phyloP scores from a whole-genome alignment of 2,888 invertebrate species.

The Drosophila vallismaia region DNA sequence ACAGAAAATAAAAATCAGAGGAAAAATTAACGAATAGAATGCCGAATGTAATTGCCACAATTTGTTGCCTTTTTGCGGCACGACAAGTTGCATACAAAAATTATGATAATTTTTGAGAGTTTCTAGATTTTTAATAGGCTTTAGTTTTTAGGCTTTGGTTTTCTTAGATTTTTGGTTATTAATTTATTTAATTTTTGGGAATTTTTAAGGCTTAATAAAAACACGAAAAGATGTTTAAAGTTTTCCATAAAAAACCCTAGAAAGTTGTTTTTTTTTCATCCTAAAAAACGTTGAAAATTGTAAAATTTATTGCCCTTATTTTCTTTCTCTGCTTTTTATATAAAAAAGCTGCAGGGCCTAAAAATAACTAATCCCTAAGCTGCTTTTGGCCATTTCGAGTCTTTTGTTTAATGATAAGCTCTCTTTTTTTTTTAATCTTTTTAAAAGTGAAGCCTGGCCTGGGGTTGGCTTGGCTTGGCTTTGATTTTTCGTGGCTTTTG shows the following conservation, averaged over 20 bases:
- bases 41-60: slow-evolving; percentile 59
- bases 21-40: slow-evolving; percentile 7
- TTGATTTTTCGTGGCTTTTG: slow-evolving; percentile 50
- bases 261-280: too few relatives aligned
- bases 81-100: slow-evolving; percentile 41
- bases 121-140: too few relatives aligned
- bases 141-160: neutral
- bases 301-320: neutral
- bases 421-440: neutral
- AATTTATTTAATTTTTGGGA: too few relatives aligned
- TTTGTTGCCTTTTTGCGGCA: slow-evolving; percentile 37
- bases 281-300: neutral
- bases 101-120: slow-evolving; percentile 64
- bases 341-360: neutral
- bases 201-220: too few relatives aligned
- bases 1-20: neutral
- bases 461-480: slow-evolving; percentile 48
- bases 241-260: too few relatives aligned
- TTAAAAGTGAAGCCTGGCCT: slow-evolving; percentile 12
- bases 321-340: neutral
- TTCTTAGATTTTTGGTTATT: too few relatives aligned
- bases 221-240: too few relatives aligned
- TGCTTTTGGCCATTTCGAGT: slow-evolving; percentile 21
- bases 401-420: slow-evolving; percentile 40
- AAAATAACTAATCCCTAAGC: slow-evolving; percentile 13